Base-by-base conservation (phyloP, 2,797 vertebrate genomes). In the Sebastes kiyomatsui region DNA sequence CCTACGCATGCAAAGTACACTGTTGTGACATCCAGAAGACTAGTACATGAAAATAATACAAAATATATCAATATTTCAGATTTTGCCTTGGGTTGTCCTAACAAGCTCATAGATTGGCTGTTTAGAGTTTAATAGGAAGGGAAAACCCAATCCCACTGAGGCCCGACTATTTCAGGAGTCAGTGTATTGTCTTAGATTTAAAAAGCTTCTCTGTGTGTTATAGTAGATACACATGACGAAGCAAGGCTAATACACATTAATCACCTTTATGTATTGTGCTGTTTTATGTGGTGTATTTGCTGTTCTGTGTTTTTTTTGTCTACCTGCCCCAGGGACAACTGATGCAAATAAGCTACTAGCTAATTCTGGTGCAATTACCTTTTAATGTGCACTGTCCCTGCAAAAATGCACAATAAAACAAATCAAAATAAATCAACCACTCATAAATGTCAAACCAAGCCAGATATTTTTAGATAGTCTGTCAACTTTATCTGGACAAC, bases 81-180 rank as follows among this genome's bases (percentile, higher is more conserved):
- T 75, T 87, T 84, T 22, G 65, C 85, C 67, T 30, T 25, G 55
- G 72, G 79, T 82, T 66, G 61, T 67, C 65, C 58, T 78, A 74
- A 87, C 67, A 67, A 81, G 20, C 9, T 27, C 70, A 42, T 80
- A 72, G 67, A 79, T 70, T 64, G 55, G 46, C 61, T 61, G 59
- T 49, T 84, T 74, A 68, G 79, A 83, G 74, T 88, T 89, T 76
- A 89, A 88, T 75, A 76, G 49, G 71, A 69, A 82, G 52, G 20
- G 72, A 52, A 88, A 85, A 62, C 11, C 23, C 20, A 22, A 25
- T 66, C 70, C 85, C 72, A 14, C 56, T 52, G 76, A 82, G 81
- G 67, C 28, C 2, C 5, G 46, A 71, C 60, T 54, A 23, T 78
- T 85, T 72, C 74, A 73, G 52, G 20, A 72, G 30, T 56, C 20